phyloP scores from a whole-genome alignment of 2,797 vertebrate genomes.

The Acrocephalus scirpaceus region DNA sequence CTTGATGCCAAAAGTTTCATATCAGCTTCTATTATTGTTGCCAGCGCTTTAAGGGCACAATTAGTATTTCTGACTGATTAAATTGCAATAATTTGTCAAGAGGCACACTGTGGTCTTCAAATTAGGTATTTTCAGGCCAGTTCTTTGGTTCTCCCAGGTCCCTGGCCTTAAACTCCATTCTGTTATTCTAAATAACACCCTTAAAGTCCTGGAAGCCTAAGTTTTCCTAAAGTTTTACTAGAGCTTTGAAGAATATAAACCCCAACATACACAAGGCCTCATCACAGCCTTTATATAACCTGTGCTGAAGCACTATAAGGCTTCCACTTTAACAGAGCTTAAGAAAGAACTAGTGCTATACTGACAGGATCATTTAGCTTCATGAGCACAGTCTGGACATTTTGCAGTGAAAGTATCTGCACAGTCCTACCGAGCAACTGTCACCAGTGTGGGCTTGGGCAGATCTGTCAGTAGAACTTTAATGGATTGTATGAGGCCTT shows the following conservation, averaged over 20 bases:
- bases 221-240: not conserved
- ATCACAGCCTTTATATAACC: not conserved
- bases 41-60: not conserved
- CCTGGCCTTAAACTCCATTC: not conserved
- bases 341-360: not conserved
- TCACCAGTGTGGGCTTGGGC: slow-evolving; percentile 90
- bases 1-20: not conserved
- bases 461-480: slow-evolving; percentile 78
- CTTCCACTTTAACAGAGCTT: not conserved
- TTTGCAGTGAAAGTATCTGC: not conserved
- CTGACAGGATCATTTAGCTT: not conserved
- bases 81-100: not conserved
- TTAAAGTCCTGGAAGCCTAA: not conserved
- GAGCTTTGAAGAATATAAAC: not conserved
- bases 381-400: not conserved
- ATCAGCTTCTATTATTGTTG: not conserved
- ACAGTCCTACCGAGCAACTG: slow-evolving; percentile 85
- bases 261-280: not conserved
- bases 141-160: not conserved
- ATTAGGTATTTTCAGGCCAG: not conserved
- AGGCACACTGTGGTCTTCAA: not conserved
- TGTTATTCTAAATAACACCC: not conserved
- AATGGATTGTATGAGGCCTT: slow-evolving; percentile 81
- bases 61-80: not conserved
- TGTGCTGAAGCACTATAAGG: not conserved